Base-by-base conservation (phyloP, 1,140 invertebrate genomes). In the Hyles vespertilio region DNA sequence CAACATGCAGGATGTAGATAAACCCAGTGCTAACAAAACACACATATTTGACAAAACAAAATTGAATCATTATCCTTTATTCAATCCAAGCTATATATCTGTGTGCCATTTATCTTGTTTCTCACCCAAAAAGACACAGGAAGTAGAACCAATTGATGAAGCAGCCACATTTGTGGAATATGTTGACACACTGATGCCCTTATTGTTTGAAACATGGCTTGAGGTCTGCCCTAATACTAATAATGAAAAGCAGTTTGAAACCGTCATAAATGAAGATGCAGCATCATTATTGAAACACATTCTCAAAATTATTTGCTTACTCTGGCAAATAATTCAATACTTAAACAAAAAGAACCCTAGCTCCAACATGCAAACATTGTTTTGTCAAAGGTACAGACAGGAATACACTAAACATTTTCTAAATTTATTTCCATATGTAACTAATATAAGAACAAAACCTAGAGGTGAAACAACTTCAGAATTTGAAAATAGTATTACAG, bases 121-220 rank as follows among this genome's bases (percentile, higher is more conserved):
- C 64, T 80, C 79, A 43, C 61, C 79, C 32, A 87, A 78, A 66
- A 68, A 61, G 57, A 58, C 61, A 10, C 72, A 84, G 62, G 71
- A 74, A 52, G n/a, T 63, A 7, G 50, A 63, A 47, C 63, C 67
- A 54, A 55, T 79, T 50, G 81, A 87, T 79, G 86, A 89, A 67
- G 72, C 74, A 8, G 79, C 87, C 46, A 87, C 83, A 56, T 85
- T 91, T 50, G 81, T 81, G 33, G 89, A 84, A 46, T 93, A 94
- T 74, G 82, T 93, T 11, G 84, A 91, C 61, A 89, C 91, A 49
- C 82, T 95, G 9, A 86, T 94, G 75, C 93, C 93, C n/a, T 78
- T 95, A 11, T 89, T 95, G 32, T 92, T 93, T 79, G 94, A 94
- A 73, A 93, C 91, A 56, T 95, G 94, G 94, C 67, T 94, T 22